Conservation (phyloP, 2,113 vertebrate species). For the Boleophthalmus pectinirostris region DNA sequence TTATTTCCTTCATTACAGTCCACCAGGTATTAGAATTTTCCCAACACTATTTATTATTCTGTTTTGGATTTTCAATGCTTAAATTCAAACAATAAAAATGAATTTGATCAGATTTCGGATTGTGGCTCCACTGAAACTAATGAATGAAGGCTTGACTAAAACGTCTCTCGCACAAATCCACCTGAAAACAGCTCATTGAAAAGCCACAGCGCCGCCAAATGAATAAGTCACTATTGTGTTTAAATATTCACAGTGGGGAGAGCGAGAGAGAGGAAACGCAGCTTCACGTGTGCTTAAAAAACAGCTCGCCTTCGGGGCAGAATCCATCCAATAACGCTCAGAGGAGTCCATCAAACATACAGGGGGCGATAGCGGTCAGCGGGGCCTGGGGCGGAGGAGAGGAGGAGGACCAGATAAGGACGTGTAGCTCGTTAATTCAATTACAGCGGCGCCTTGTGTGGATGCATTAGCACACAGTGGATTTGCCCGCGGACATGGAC, state of each 20-base stretch:
- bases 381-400: constrained; percentile 45
- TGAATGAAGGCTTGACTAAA: constrained; percentile 31
- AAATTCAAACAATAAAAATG: too few species aligned
- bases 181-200: constrained; percentile 57
- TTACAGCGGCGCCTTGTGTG: constrained; percentile 48
- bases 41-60: too few species aligned
- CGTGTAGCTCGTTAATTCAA: constrained; percentile 65
- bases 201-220: constrained; percentile 37
- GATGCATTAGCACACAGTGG: constrained; percentile 36
- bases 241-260: constrained; percentile 61
- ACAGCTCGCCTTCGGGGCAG: constrained; percentile 53
- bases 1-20: too few species aligned
- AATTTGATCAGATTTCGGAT: too few species aligned
- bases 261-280: constrained; percentile 39
- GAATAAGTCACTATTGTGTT: constrained; percentile 62
- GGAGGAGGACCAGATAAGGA: constrained; percentile 63
- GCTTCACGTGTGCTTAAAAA: constrained; percentile 43
- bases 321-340: constrained; percentile 50
- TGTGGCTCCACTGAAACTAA: constrained; percentile 10
- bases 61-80: too few species aligned
- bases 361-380: constrained; percentile 54
- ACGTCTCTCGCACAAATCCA: neutral
- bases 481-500: constrained; percentile 34
- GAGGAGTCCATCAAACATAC: constrained; percentile 66
- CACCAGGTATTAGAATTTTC: too few species aligned